Evolutionary conservation across 2,797 vertebrate genomes (phyloP), one percentile per base, ranked within the genome.

Genomic region (Peromyscus attwateri): DNA sequence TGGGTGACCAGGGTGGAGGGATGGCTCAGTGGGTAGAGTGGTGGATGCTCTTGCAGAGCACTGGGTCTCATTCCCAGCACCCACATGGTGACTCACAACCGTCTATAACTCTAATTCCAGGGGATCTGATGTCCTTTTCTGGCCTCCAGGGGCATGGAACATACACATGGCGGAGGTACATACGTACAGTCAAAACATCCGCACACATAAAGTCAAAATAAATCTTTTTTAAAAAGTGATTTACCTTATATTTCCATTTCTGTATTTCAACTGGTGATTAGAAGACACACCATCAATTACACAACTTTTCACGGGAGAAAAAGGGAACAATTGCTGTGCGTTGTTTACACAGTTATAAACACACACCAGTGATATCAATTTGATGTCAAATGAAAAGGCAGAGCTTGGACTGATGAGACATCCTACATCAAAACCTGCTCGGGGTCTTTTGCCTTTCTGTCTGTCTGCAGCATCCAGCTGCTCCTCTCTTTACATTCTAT

Each of bases 161-260:
- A 64, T 8, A 2, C 16, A 16, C 37, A 10, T 21, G 81, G 29
- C 14, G 1, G 8, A 31, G 57, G 31, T 9, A 64, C 40, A 84
- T 31, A 19, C 9, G 5, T 11, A 1, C 40, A 46, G 16, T 43
- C 81, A 43, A 64, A 84, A 31, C 40, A 64, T 46, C 62, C 2
- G 19, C 19, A 43, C 27, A 64, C 27, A 21, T 46, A 46, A 46
- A 31, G 43, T 84, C 60, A 64, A 83, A 83, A 43, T 62, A 43
- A 83, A 6, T 29, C 25, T 46, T 43, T 31, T 12, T 23, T 2
- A 6, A 62, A 85, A 84, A 89, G 7, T 43, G 34, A 89, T 62
- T 89, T 82, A 14, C 57, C 81, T 80, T 57, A 68, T 96, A 94
- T 93, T 90, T 49, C 66, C 29, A 8, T 89, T 87, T 93, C 87